Conservation (phyloP, 1,140 invertebrate genomes). For the Meteorus sp. region DNA sequence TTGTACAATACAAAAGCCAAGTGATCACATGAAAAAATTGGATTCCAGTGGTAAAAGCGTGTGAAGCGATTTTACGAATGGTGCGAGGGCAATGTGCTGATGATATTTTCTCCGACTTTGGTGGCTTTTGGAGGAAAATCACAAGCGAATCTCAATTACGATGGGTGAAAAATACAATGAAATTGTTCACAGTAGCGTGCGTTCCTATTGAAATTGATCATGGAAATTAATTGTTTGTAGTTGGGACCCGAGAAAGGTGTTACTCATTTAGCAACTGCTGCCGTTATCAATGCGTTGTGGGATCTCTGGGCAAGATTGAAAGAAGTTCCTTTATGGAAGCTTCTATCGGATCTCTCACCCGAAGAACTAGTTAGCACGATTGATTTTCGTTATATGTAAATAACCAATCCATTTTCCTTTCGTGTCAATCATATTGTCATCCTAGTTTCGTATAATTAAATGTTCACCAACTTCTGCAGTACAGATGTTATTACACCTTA, state of each 20-base stretch:
- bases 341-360: constrained; percentile 80
- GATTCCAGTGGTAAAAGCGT: constrained; percentile 70
- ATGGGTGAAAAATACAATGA: constrained; percentile 70
- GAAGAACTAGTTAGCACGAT: constrained; percentile 81
- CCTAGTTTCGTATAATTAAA: background rate
- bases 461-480: constrained; percentile 57
- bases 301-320: constrained; percentile 86
- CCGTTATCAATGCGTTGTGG: constrained; percentile 88
- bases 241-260: constrained; percentile 92
- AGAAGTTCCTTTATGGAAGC: constrained; percentile 84
- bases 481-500: constrained; percentile 79
- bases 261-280: constrained; percentile 83
- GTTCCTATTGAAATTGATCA: background rate
- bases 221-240: constrained; percentile 52
- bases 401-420: constrained; percentile 14
- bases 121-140: constrained; percentile 75
- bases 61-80: constrained; percentile 70
- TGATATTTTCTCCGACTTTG: constrained; percentile 79
- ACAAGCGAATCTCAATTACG: constrained; percentile 86
- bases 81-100: constrained; percentile 66
- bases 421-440: too few species aligned
- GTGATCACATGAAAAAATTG: constrained; percentile 13
- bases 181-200: background rate
- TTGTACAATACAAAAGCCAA: constrained; percentile 2
- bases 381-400: constrained; percentile 83